Evolutionary conservation across 2,888 invertebrate genomes (phyloP), one percentile per base, ranked within the genome.

Genomic region (Coenonympha arcania): DNA sequence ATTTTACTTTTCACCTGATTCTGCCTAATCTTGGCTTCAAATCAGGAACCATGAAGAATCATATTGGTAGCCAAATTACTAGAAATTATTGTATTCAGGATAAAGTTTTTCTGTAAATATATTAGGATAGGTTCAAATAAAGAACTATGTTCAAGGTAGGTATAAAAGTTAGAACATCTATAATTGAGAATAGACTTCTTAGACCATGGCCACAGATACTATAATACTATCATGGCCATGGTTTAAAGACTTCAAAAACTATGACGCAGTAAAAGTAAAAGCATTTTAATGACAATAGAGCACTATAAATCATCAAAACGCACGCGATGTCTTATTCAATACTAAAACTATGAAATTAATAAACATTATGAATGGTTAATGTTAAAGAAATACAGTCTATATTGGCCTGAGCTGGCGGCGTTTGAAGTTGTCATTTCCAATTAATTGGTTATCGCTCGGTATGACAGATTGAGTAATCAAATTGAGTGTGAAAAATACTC

Each of bases 401-500:
- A 41, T 31, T 36, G 6, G 18, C 9, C n/a, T 43, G 43, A 31
- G n/a, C n/a, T 22, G 4, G 16, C 19, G 18, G 36, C 42, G 16
- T 28, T 15, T 20, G 16, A 36, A 28, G 24, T 48, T 34, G 30
- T n/a, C n/a, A n/a, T 40, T 44, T 30, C 8, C 26, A 47, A 49
- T 52, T 52, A 50, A 55, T 55, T 52, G 34, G 28, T 47, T 50
- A 45, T 48, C 46, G 36, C 42, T 45, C 41, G 16, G 26, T 36
- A 28, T 52, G 54, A 55, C 54, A 52, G 43, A 49, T 52, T 55
- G 55, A 54, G 54, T 33, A 39, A 54, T 48, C 39, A 31, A 46
- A 46, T 46, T 20, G 50, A 48, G 48, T 52, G 49, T 50, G 49
- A 56, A 54, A 56, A 56, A 51, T 50, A 34, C 16, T 20, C 16